Percentiles rank a stretch among this genome's conserved stretches.
Conservation (phyloP, 2,797 vertebrate species). For the Falco naumanni region DNA sequence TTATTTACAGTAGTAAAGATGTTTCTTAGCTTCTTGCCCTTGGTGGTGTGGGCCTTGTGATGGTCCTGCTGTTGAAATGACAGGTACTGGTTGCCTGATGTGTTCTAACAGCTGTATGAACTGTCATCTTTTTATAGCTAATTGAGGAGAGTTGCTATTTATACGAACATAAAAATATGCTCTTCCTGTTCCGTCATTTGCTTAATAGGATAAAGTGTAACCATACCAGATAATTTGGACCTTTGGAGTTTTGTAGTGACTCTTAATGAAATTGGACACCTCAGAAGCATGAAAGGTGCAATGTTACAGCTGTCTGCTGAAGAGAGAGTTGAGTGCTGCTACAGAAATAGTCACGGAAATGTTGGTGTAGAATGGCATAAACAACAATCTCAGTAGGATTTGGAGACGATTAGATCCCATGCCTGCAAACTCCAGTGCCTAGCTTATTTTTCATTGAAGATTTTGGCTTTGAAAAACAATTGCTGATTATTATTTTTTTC, state of each 20-base stretch:
- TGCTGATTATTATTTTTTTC: no score
- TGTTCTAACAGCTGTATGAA: background rate
- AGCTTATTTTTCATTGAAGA: background rate
- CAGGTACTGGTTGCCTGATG: background rate
- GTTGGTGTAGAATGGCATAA: rapidly evolving
- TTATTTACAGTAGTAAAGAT: background rate
- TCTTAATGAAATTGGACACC: background rate
- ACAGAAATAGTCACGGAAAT: background rate
- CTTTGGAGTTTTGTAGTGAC: background rate
- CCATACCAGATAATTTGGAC: rapidly evolving
- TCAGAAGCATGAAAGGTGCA: rapidly evolving
- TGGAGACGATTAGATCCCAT: rapidly evolving
- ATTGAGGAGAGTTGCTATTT: background rate
- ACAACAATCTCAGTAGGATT: background rate
- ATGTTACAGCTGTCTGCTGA: background rate
- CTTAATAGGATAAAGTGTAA: background rate
- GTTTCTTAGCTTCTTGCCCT: background rate
- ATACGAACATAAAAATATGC: rapidly evolving
- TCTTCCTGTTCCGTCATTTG: background rate
- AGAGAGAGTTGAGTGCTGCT: background rate
- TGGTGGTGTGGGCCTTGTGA: background rate
- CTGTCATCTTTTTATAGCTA: background rate
- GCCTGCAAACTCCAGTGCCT: background rate
- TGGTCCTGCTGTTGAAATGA: background rate
- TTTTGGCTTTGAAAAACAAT: background rate